Base-by-base conservation (phyloP, 2,888 invertebrate genomes). In the Nesidiocoris tenuis region DNA sequence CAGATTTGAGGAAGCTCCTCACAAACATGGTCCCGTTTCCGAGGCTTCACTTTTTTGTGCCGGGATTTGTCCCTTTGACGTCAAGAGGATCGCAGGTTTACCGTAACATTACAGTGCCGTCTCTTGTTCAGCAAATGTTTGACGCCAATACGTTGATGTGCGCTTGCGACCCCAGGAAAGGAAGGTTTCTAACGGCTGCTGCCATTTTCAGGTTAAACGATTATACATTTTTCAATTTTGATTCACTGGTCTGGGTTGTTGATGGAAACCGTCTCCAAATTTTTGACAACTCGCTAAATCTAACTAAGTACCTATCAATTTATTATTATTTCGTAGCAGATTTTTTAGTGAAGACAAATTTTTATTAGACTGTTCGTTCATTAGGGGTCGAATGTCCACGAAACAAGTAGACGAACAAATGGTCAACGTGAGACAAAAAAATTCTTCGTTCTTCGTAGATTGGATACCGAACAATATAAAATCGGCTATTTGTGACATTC, bases 11-110 rank as follows among this genome's bases (percentile, higher is more conserved):
- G 17, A 79, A 79, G 59, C 64, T 79, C 1, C 76, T 77, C 24
- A 66, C 65, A n/a, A 79, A 79, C 64, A 68, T 79, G 77, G 79
- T 79, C 2, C 79, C 79, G 0, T 79, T 79, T 18, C 79, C 79
- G 1, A 66, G 88, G 77, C 84, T 86, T 3, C 86, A 86, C 80
- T 86, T 86, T 82, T 87, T 86, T 82, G 85, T 86, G 83, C 86
- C 86, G 57, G 86, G 86, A 5, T 88, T 87, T 80, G 88, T 87
- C 18, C 88, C 88, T 17, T 82, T 88, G 18, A 86, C 67, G 12
- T 61, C 77, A 7, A 56, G 79, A 19, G 77, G 78, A 7, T 64
- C 74, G 16, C 65, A 70, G 22, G 39, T 68, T 5, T 77, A 76
- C 54, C 23, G 77, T 2, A 61, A 63, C 19, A 23, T 76, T 19